Evolutionary conservation across 2,113 vertebrate genomes (phyloP).

Genomic region (Kryptolebias marmoratus): DNA sequence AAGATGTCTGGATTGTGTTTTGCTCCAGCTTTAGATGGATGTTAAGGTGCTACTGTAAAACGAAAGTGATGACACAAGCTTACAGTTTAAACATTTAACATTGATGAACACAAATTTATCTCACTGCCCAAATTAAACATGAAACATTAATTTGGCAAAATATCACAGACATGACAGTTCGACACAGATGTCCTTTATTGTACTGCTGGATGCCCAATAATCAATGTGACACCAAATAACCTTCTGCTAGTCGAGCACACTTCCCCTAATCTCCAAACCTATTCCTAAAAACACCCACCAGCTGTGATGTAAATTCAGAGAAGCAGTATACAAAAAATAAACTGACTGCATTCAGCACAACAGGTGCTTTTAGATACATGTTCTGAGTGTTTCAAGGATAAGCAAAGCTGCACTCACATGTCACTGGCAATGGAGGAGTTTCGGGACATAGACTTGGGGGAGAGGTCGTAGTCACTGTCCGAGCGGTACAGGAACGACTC

Average conservation of each 20-base stretch:
- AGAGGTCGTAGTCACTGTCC: constrained; percentile 98
- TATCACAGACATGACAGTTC: background rate
- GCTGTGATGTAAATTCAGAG: constrained; percentile 17
- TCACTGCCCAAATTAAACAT: too few relatives aligned
- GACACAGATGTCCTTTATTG: constrained; percentile 14
- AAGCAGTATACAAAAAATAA: background rate
- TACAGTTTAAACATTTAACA: too few relatives aligned
- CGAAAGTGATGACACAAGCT: too few relatives aligned
- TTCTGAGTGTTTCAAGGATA: constrained; percentile 7
- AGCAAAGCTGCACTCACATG: constrained; percentile 85
- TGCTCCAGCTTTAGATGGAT: too few relatives aligned
- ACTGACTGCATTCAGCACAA: background rate
- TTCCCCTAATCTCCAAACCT: constrained; percentile 25
- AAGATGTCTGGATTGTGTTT: too few relatives aligned
- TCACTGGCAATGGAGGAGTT: constrained; percentile 99
- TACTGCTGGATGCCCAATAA: constrained; percentile 35
- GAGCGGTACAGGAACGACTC: constrained; percentile 99
- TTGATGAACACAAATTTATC: too few relatives aligned
- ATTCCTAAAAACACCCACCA: constrained; percentile 28
- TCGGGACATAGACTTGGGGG: constrained; percentile 97
- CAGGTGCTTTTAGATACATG: background rate
- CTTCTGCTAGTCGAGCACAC: constrained; percentile 56
- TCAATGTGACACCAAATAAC: constrained; percentile 48
- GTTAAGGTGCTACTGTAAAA: too few relatives aligned
- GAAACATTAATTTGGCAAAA: too few relatives aligned